Conservation (phyloP, 2,797 vertebrate genomes). For the Rhinogobio ventralis region DNA sequence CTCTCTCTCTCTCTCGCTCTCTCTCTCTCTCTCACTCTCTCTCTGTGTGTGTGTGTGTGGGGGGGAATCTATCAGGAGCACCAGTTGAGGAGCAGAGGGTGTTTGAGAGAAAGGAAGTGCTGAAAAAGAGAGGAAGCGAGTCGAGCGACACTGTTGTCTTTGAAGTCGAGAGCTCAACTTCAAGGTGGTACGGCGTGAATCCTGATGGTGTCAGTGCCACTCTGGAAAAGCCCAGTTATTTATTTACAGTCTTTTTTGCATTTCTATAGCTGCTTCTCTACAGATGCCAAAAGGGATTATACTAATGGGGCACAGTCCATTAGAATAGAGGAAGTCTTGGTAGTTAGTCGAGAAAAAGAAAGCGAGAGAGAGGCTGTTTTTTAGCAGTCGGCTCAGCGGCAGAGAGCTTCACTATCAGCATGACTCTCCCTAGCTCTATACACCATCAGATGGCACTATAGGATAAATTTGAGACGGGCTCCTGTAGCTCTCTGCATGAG, state of each 20-base stretch:
- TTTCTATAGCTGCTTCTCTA: slow-evolving; percentile 44
- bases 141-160: slow-evolving; percentile 50
- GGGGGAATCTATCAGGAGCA: slow-evolving; percentile 43
- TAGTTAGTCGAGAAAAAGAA: slow-evolving; percentile 25
- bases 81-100: slow-evolving; percentile 52
- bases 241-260: slow-evolving; percentile 43
- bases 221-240: slow-evolving; percentile 33
- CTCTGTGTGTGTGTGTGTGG: neutral
- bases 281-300: slow-evolving; percentile 48
- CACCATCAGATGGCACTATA: slow-evolving; percentile 83
- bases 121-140: slow-evolving; percentile 36
- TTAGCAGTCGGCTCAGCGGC: slow-evolving; percentile 32
- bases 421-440: neutral
- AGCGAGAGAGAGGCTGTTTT: slow-evolving; percentile 12
- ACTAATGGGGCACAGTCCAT: slow-evolving; percentile 33
- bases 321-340: slow-evolving; percentile 40
- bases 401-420: slow-evolving; percentile 38
- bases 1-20: neutral
- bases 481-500: slow-evolving; percentile 30
- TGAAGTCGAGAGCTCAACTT: slow-evolving; percentile 57
- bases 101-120: slow-evolving; percentile 41
- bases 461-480: slow-evolving; percentile 55
- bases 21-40: no score
- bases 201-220: slow-evolving; percentile 56
- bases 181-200: slow-evolving; percentile 51